phyloP scores from a whole-genome alignment of 53 echinoderm and acorn worm species.

The Arbacia lixula region DNA sequence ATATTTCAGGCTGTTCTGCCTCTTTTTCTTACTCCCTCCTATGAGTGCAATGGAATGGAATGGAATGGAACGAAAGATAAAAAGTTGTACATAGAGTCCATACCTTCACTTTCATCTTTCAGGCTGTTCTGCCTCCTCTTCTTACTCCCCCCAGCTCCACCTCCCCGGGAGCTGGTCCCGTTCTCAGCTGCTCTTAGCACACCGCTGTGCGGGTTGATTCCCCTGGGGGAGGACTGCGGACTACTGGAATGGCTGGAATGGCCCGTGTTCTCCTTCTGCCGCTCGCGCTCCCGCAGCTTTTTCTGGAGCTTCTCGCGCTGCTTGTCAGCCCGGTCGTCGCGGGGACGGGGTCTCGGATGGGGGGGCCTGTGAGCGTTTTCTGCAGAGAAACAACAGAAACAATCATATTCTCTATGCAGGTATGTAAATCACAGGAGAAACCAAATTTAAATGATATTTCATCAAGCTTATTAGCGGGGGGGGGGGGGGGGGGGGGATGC shows the following conservation, averaged over 20 bases:
- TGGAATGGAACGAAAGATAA: no score
- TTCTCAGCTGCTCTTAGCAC: constrained; percentile 63
- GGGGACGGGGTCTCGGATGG: constrained; percentile 71
- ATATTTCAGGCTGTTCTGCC: no score
- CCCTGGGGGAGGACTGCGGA: constrained; percentile 93
- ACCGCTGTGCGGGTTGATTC: constrained; percentile 14
- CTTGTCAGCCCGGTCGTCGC: constrained; percentile 93
- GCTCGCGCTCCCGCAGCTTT: constrained; percentile 78
- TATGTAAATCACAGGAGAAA: no score
- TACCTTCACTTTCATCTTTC: constrained; percentile 62
- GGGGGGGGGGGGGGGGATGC: no score
- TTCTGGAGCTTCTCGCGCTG: constrained; percentile 94
- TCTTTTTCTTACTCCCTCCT: no score
- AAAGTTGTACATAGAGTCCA: no score
- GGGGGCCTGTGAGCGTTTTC: constrained; percentile 75
- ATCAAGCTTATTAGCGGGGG: no score
- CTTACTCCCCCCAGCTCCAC: constrained; percentile 52
- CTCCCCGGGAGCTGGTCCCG: constrained; percentile 48
- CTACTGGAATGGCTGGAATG: constrained; percentile 68
- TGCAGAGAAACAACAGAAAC: no score
- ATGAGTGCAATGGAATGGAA: no score
- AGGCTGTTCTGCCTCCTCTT: constrained; percentile 60
- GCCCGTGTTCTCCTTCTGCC: constrained; percentile 70
- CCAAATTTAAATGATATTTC: no score
- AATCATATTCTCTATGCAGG: no score